Evolutionary conservation across 2,797 vertebrate species (phyloP).

Genomic region (Melanotaenia parkinsoni): DNA sequence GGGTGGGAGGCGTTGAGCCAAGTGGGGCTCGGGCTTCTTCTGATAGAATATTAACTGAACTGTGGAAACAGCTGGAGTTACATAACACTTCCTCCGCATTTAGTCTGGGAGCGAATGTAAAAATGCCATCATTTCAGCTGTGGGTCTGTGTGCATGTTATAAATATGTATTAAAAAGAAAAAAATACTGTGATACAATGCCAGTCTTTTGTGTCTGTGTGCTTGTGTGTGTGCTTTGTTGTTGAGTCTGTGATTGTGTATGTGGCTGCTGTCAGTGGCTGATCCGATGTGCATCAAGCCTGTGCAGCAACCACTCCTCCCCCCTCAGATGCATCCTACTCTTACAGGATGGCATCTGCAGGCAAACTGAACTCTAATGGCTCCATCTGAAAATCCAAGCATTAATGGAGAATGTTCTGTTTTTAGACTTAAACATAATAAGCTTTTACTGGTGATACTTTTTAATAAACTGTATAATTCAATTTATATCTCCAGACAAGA

Average conservation of each 20-base stretch:
- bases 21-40: constrained; percentile 46
- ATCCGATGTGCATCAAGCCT: constrained; percentile 64
- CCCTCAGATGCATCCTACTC: constrained; percentile 34
- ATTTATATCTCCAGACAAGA: no score
- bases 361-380: neutral
- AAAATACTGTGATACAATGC: constrained; percentile 31
- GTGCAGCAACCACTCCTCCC: constrained; percentile 40
- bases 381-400: no score
- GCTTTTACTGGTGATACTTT: neutral
- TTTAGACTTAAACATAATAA: neutral
- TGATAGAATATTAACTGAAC: constrained; percentile 65
- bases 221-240: constrained; percentile 19
- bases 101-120: constrained; percentile 54
- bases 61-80: constrained; percentile 76
- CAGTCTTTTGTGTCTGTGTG: constrained; percentile 24
- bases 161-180: constrained; percentile 49
- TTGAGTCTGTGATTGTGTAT: constrained; percentile 14
- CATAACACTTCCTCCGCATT: constrained; percentile 70
- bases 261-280: constrained; percentile 46
- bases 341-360: constrained; percentile 12
- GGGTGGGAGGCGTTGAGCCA: constrained; percentile 43
- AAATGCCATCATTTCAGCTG: constrained; percentile 46
- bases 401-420: neutral
- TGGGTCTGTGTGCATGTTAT: constrained; percentile 13
- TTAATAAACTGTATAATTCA: no score